These are phyloP conservation scores for Peromyscus melanophrys DNA, from an alignment of 2,797 vertebrate genomes.

Conservation along the genomic window DNA sequence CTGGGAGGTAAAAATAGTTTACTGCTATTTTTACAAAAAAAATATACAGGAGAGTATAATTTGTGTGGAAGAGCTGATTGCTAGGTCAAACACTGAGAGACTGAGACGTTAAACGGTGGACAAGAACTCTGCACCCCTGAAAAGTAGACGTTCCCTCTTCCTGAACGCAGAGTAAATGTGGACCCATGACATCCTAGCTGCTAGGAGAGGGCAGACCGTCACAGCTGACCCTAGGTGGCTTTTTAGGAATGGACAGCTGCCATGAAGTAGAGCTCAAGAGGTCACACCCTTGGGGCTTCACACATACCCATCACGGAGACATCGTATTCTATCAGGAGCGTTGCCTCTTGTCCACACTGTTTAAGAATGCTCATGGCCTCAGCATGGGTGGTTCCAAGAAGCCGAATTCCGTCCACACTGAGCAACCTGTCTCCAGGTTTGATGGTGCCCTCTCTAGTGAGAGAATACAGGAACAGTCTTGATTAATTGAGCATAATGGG, in stretches of 20 bases:
- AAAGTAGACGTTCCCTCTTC: constrained; percentile 84
- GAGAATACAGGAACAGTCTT: constrained; percentile 83
- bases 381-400: constrained; percentile 95
- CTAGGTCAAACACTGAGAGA: constrained; percentile 6
- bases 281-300: neutral
- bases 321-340: constrained; percentile 97
- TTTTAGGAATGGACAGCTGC: constrained; percentile 70
- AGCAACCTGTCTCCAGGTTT: constrained; percentile 97
- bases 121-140: constrained; percentile 70
- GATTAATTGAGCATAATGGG: constrained; percentile 80
- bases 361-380: constrained; percentile 99
- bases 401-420: constrained; percentile 97
- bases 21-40: neutral
- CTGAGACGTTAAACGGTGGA: neutral
- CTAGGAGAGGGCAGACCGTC: constrained; percentile 13
- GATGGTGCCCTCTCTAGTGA: constrained; percentile 95
- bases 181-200: constrained; percentile 69
- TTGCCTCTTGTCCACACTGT: constrained; percentile 98
- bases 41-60: neutral
- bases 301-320: constrained; percentile 98
- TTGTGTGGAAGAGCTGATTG: neutral
- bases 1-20: constrained; percentile 35
- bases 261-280: neutral
- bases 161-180: constrained; percentile 87
- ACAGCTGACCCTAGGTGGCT: constrained; percentile 72